phyloP scores from a whole-genome alignment of 2,113 vertebrate genomes.

The Turnix velox region DNA sequence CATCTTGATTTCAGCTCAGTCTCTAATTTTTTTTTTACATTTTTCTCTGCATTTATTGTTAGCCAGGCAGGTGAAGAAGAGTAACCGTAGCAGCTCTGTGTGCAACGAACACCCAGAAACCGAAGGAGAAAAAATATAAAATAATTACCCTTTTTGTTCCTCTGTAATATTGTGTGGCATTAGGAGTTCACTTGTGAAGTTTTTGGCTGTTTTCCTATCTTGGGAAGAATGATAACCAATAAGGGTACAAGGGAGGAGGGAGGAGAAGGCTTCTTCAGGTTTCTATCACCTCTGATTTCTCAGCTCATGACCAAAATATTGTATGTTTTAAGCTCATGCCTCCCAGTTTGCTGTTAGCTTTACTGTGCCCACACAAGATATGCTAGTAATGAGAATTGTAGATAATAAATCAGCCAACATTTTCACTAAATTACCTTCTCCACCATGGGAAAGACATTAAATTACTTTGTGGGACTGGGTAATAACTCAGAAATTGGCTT shows the following conservation, averaged over 20 bases:
- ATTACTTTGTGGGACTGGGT: not conserved
- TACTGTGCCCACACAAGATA: not conserved
- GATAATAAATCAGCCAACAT: not conserved
- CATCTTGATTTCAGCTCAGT: not conserved
- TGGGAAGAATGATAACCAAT: not conserved
- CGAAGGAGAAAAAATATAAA: too few species aligned
- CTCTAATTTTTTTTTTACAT: not conserved
- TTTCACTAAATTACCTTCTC: constrained; percentile 23
- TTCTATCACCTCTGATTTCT: not conserved
- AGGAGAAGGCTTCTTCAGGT: not conserved
- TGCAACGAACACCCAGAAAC: not conserved
- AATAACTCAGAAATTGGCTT: not conserved
- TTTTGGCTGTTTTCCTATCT: not conserved
- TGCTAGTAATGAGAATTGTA: not conserved
- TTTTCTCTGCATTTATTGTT: not conserved
- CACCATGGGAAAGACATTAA: not conserved
- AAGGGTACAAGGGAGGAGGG: not conserved
- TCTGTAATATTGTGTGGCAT: not conserved
- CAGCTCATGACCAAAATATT: too few species aligned
- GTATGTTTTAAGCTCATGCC: not conserved
- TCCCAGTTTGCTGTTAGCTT: not conserved
- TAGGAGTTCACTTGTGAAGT: not conserved
- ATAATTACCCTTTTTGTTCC: not conserved
- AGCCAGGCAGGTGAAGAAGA: not conserved
- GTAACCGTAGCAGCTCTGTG: not conserved